Conservation (phyloP, 2,113 vertebrate genomes). For the Camelus dromedarius region DNA sequence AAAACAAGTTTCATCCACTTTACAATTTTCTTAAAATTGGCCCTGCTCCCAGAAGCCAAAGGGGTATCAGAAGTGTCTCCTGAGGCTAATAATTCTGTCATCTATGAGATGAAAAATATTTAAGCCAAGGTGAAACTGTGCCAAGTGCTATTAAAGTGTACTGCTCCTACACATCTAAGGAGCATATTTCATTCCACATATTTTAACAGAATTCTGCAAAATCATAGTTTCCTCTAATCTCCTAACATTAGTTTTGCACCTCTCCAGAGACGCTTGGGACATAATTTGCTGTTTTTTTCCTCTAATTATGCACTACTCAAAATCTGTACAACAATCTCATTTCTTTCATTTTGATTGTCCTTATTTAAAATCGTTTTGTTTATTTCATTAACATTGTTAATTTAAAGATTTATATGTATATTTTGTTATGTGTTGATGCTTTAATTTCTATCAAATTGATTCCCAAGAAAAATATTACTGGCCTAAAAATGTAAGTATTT, state of each 20-base stretch:
- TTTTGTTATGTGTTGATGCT: not conserved
- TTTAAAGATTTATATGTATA: not conserved
- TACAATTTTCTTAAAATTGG: conserved; percentile 54
- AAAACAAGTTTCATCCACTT: conserved; percentile 51
- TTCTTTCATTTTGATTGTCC: not conserved
- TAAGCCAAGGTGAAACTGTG: conserved; percentile 32
- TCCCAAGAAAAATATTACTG: not conserved
- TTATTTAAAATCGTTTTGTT: conserved; percentile 20
- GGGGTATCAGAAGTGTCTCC: conserved; percentile 55
- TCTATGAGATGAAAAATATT: conserved; percentile 29
- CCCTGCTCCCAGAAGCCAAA: conserved; percentile 43
- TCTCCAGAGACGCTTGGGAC: not conserved
- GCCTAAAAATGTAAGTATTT: conserved; percentile 48
- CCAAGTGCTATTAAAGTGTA: conserved; percentile 48
- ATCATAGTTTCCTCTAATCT: not conserved
- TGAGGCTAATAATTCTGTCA: conserved; percentile 61
- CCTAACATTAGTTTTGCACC: not conserved
- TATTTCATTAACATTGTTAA: conserved; percentile 3
- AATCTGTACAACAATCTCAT: not conserved
- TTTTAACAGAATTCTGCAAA: conserved; percentile 56
- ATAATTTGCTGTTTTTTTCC: not conserved
- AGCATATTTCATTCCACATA: conserved; percentile 38
- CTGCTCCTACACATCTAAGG: not conserved
- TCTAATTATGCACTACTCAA: conserved; percentile 9
- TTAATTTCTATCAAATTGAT: not conserved